Evolutionary conservation across 2,797 vertebrate species (phyloP).

Genomic region (Arrhamphus sclerolepis): DNA sequence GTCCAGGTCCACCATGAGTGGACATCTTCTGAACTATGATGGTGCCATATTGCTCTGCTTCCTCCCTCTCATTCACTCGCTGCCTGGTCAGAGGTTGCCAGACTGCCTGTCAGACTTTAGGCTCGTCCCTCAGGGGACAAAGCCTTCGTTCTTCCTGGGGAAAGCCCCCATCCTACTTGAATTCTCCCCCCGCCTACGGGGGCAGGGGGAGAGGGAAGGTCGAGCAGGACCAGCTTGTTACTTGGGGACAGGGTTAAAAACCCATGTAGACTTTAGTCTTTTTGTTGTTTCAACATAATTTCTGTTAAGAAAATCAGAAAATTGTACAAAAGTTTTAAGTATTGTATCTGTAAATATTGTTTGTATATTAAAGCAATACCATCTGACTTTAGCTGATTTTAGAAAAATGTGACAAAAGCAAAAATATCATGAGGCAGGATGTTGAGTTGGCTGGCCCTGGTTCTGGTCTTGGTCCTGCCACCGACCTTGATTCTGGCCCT

Average conservation of each 20-base stretch:
- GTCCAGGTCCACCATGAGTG: constrained; percentile 37
- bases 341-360: too few species aligned
- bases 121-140: constrained; percentile 80
- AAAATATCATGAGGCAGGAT: too few species aligned
- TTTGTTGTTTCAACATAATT: neutral
- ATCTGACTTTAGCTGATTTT: too few species aligned
- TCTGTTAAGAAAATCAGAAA: too few species aligned
- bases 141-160: constrained; percentile 84
- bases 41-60: constrained; percentile 32
- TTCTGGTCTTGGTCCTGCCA: too few species aligned
- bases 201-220: constrained; percentile 7
- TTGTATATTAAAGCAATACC: too few species aligned
- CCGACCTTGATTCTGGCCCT: too few species aligned
- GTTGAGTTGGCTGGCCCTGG: too few species aligned
- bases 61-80: constrained; percentile 29
- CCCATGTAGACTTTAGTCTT: neutral
- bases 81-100: constrained; percentile 71
- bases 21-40: constrained; percentile 48
- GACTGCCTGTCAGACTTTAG: constrained; percentile 77
- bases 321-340: too few species aligned
- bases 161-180: constrained; percentile 81
- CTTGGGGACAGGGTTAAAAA: constrained; percentile 23
- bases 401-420: too few species aligned
- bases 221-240: constrained; percentile 35
- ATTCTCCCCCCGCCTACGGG: constrained; percentile 80